A percentile compares a stretch with the other conserved stretches of the same genome.
Evolutionary conservation across 2,113 vertebrate genomes (phyloP).

Genomic region (Pelvicachromis taeniatus): DNA sequence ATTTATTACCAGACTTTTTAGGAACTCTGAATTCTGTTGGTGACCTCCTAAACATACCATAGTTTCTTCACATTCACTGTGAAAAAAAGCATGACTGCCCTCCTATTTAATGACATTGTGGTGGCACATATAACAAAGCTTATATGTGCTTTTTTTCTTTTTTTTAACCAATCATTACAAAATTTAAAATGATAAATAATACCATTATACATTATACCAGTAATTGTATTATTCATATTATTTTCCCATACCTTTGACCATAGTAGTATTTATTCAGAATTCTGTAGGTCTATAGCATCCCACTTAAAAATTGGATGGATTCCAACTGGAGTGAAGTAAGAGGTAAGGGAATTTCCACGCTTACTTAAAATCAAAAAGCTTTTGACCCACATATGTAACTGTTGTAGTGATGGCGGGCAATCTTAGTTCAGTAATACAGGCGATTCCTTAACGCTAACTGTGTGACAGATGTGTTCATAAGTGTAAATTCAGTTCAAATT

Average conservation of each 20-base stretch:
- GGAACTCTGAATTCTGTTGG: not conserved
- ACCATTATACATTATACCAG: not conserved
- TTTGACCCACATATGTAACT: conserved; percentile 61
- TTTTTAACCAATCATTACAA: not conserved
- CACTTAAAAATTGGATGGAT: not conserved
- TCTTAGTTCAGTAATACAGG: conserved; percentile 17
- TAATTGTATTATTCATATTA: not conserved
- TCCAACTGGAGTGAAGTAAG: conserved; percentile 15
- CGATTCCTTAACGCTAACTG: not conserved
- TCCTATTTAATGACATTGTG: not conserved
- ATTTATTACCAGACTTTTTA: not conserved
- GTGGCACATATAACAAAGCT: not conserved
- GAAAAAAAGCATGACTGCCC: not conserved
- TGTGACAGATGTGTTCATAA: not conserved
- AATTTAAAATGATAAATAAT: not conserved
- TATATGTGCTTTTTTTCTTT: not conserved
- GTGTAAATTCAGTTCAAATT: not conserved
- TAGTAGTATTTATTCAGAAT: not conserved
- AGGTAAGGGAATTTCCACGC: conserved; percentile 46
- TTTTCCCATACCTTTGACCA: not conserved
- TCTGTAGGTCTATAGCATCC: not conserved
- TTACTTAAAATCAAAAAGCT: conserved; percentile 58
- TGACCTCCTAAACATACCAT: not conserved
- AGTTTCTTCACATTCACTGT: not conserved
- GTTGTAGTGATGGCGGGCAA: not conserved